These are phyloP conservation scores for Cyprinodon diabolis DNA, from an alignment of 2,797 vertebrate genomes.

Conservation along the genomic window DNA sequence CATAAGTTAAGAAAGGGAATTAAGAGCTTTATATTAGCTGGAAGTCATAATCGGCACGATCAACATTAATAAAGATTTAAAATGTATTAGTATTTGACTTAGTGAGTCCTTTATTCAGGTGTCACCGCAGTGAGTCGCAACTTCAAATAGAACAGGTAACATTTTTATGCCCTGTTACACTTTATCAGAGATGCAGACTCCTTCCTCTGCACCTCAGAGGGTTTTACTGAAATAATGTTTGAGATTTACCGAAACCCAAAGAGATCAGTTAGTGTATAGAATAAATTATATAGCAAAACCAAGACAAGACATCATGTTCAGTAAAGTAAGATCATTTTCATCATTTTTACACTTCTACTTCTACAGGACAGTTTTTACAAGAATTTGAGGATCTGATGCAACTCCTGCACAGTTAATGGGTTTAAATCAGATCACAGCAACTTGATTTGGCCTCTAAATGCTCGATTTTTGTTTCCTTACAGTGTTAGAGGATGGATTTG, in stretches of 20 bases:
- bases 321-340: too few relatives aligned
- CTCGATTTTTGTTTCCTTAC: background rate
- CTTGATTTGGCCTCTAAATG: background rate
- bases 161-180: too few relatives aligned
- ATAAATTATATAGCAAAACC: constrained; percentile 12
- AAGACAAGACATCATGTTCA: background rate
- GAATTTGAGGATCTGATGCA: too few relatives aligned
- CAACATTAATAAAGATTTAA: background rate
- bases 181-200: too few relatives aligned
- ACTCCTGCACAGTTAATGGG: too few relatives aligned
- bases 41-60: background rate
- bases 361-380: too few relatives aligned
- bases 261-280: background rate
- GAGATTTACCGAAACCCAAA: background rate
- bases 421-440: background rate
- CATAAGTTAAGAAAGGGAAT: background rate
- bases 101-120: too few relatives aligned
- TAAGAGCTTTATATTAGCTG: background rate
- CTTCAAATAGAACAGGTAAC: too few relatives aligned
- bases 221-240: background rate
- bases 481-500: background rate
- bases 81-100: background rate
- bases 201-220: too few relatives aligned
- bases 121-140: too few relatives aligned
- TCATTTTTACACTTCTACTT: too few relatives aligned